phyloP scores from a whole-genome alignment of 1,140 invertebrate genomes.

The Lucilia cuprina region DNA sequence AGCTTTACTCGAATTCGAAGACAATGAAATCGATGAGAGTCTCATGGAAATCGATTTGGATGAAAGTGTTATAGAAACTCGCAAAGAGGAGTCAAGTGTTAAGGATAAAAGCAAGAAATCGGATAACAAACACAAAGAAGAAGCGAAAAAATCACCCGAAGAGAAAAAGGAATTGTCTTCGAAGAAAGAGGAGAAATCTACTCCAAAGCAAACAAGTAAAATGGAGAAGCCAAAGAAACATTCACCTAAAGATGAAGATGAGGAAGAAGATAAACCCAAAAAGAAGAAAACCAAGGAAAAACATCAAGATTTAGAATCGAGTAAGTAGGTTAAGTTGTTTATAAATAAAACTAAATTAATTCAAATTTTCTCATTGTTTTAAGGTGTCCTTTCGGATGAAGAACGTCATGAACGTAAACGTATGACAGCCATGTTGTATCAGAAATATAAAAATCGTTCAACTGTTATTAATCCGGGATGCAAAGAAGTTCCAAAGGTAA shows the following conservation, averaged over 20 bases:
- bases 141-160: neutral
- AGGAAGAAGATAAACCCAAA: neutral
- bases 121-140: slow-evolving; percentile 1
- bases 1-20: slow-evolving; percentile 44
- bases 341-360: neutral
- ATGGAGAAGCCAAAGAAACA: neutral
- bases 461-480: slow-evolving; percentile 80
- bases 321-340: slow-evolving; percentile 23
- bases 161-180: neutral
- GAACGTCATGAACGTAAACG: slow-evolving; percentile 72
- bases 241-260: neutral
- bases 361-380: slow-evolving; percentile 22
- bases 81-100: neutral
- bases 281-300: neutral
- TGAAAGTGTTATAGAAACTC: slow-evolving; percentile 34
- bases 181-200: neutral
- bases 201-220: neutral
- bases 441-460: slow-evolving; percentile 76
- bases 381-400: slow-evolving; percentile 66
- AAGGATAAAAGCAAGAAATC: neutral
- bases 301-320: neutral
- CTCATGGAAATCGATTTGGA: slow-evolving; percentile 54
- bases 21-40: slow-evolving; percentile 47
- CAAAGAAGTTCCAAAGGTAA: slow-evolving; percentile 82
- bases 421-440: slow-evolving; percentile 70